Evolutionary conservation across 2,113 vertebrate genomes (phyloP).

Genomic region (Campylomormyrus tamandua): DNA sequence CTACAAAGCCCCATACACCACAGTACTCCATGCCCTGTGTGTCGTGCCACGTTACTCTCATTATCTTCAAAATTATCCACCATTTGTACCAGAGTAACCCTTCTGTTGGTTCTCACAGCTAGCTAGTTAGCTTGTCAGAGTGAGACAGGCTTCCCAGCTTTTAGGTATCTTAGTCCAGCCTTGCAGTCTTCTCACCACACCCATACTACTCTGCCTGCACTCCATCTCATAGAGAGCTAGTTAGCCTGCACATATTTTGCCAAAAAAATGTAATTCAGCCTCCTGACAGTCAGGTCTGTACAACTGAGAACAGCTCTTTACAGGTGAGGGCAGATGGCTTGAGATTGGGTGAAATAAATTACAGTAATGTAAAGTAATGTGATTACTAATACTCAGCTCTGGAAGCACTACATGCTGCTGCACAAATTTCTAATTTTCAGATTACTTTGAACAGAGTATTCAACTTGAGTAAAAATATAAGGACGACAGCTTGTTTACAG

Average conservation of each 20-base stretch:
- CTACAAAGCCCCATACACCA: neutral
- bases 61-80: neutral
- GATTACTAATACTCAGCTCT: neutral
- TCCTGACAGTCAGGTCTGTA: neutral
- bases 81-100: neutral
- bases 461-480: neutral
- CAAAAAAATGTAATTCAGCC: neutral
- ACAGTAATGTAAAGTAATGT: neutral
- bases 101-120: neutral
- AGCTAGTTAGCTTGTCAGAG: neutral
- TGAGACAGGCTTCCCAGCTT: neutral
- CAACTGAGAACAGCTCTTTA: neutral
- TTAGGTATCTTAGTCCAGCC: neutral
- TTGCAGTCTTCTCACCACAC: neutral
- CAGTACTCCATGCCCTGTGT: neutral
- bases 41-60: neutral
- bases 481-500: slow-evolving; percentile 11
- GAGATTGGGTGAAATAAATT: neutral
- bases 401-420: neutral
- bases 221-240: neutral
- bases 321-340: neutral
- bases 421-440: neutral
- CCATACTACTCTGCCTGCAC: neutral
- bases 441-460: neutral
- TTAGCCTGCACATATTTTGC: neutral